These are phyloP conservation scores for Jordanella pulchra DNA, from an alignment of 2,797 vertebrate genomes.

Conservation along the genomic window DNA sequence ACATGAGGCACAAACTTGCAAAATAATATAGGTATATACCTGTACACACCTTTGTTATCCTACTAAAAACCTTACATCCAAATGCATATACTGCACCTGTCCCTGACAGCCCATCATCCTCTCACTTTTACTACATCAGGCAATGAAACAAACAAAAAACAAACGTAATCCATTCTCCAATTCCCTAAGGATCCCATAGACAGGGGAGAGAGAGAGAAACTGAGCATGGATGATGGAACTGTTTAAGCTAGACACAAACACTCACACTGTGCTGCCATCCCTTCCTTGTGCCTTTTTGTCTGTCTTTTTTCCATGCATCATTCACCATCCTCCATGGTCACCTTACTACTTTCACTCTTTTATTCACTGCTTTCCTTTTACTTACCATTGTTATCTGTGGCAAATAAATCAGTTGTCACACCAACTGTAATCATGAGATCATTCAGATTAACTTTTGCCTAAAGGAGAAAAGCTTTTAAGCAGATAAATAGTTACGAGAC, in stretches of 20 bases:
- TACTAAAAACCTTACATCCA: constrained; percentile 33
- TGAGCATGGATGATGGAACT: constrained; percentile 57
- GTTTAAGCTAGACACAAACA: constrained; percentile 47
- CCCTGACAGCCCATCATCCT: constrained; percentile 52
- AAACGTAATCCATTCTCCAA: too few species aligned
- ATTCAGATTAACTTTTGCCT: constrained; percentile 24
- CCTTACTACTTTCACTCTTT: constrained; percentile 8
- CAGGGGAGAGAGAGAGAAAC: constrained; percentile 45
- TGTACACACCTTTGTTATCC: background rate
- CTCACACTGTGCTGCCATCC: constrained; percentile 13
- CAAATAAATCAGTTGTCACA: constrained; percentile 35
- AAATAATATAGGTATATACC: background rate
- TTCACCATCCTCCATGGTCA: constrained; percentile 22
- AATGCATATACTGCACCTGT: constrained; percentile 20
- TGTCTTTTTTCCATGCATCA: constrained; percentile 56
- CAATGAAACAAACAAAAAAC: constrained; percentile 64
- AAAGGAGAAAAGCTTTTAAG: constrained; percentile 33
- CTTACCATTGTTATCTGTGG: constrained; percentile 1
- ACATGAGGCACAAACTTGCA: background rate
- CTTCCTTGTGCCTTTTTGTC: constrained; percentile 19
- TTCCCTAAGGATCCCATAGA: constrained; percentile 49
- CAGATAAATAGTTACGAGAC: constrained; percentile 19
- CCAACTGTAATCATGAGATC: constrained; percentile 54
- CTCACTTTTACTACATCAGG: constrained; percentile 63
- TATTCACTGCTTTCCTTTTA: constrained; percentile 4